Evolutionary conservation across 1,140 invertebrate genomes (phyloP), one percentile per base, ranked within the genome.

Genomic region (Eupristina koningsbergeri): DNA sequence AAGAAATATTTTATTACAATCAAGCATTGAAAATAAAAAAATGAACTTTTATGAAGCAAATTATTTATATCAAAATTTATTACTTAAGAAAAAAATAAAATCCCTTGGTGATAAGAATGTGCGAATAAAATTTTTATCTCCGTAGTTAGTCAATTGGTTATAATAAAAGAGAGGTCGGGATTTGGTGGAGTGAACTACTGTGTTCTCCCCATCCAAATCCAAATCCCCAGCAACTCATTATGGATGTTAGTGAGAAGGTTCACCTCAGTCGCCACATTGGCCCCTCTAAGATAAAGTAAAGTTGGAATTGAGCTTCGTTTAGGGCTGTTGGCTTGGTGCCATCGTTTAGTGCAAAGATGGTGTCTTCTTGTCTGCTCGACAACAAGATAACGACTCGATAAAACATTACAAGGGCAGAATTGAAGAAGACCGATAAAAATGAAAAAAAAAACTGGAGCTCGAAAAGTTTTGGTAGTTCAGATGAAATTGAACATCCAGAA

Each of bases 221-320:
- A 1, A 3, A 58, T 58, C 3, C 26, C 26, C 53, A 19, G 53
- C 13, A 58, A 58, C 19, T 58, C 22, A 22, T 58, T 47, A 31
- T 64, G 26, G 39, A 22, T 5, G 47, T 58, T 58, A 58, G 22
- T 22, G 9, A 58, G 50, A 26, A 58, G 50, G 11, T 15, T 19
- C 53, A 8, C 34, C 75, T 61, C 7, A 17, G 45, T 81, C 71
- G 80, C 61, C 39, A 81, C 80, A 81, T 81, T 81, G 80, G 69
- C 69, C 58, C 29, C 80, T 63, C 71, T 58, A 81, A n/a, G n/a
- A 81, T 81, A 63, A 81, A 31, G 63, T 39, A 75, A 61, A 73
- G 50, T 73, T 29, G 61, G 17, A 63, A 63, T 31, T 58, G 53
- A 77, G 53, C 7, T n/a, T 31, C 39, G 71, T 73, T 80, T 74